phyloP scores from a whole-genome alignment of 2,113 vertebrate genomes.

The Anhinga anhinga region DNA sequence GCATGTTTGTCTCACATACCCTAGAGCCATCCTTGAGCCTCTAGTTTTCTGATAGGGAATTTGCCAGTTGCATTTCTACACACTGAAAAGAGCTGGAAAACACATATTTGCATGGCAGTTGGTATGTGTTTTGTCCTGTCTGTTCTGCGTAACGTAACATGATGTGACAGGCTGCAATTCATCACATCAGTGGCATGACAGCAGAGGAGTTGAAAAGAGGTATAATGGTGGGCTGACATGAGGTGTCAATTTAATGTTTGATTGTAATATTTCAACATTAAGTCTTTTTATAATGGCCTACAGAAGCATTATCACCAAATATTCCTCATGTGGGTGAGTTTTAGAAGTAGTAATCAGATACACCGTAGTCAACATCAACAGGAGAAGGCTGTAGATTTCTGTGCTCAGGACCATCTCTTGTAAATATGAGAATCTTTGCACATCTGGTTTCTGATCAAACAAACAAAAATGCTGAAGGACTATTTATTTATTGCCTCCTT shows the following conservation, averaged over 20 bases:
- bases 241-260: not conserved
- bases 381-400: not conserved
- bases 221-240: not conserved
- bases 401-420: not conserved
- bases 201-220: constrained; percentile 23
- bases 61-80: not conserved
- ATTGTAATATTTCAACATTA: not conserved
- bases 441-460: not conserved
- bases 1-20: not conserved
- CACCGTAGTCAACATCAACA: too few relatives aligned
- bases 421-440: not conserved
- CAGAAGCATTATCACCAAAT: not conserved
- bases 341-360: not conserved
- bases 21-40: constrained; percentile 4
- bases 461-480: not conserved
- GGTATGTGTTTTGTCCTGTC: constrained; percentile 74
- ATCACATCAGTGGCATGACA: constrained; percentile 45
- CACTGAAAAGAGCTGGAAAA: constrained; percentile 44
- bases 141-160: constrained; percentile 53
- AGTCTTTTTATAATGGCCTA: not conserved
- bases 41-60: not conserved
- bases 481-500: not conserved
- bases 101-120: constrained; percentile 65
- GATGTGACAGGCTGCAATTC: constrained; percentile 70
- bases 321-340: not conserved